Conservation (phyloP, 2,888 invertebrate species). For the Ethmia dodecea region DNA sequence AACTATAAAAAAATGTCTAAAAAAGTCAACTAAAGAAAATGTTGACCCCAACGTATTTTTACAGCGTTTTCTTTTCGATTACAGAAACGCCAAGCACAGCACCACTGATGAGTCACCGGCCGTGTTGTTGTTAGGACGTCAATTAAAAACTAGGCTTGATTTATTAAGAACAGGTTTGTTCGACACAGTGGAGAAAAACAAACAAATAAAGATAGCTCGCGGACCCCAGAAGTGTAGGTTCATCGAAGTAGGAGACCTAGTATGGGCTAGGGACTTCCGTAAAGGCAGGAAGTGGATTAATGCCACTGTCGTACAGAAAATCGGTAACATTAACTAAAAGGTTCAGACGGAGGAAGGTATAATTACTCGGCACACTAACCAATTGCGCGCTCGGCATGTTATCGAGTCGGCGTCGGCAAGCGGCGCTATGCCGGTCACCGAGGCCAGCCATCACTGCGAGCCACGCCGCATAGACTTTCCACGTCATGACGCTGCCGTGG, state of each 20-base stretch:
- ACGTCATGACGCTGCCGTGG: too few relatives aligned
- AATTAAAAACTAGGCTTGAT: conserved; percentile 7
- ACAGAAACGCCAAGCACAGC: conserved; percentile 13
- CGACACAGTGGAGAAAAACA: neutral
- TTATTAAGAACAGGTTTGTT: neutral
- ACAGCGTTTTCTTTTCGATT: conserved; percentile 12
- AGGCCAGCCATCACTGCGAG: too few relatives aligned
- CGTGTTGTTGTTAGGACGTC: conserved; percentile 6
- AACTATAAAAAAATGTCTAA: neutral
- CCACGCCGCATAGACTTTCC: too few relatives aligned
- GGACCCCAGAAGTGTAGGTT: neutral
- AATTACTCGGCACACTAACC: neutral
- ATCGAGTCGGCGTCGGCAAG: neutral
- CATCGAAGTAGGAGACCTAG: neutral
- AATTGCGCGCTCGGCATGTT: neutral
- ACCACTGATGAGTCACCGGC: conserved; percentile 13
- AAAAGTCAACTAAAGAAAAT: neutral
- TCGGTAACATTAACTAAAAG: neutral
- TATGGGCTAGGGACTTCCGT: neutral
- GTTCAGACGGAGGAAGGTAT: neutral
- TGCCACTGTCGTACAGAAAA: neutral
- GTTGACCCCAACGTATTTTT: conserved; percentile 7
- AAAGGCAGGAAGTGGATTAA: neutral
- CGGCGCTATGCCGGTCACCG: too few relatives aligned
- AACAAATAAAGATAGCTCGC: neutral